Conservation (phyloP, 1,140 invertebrate species). For the Nymphalis io region DNA sequence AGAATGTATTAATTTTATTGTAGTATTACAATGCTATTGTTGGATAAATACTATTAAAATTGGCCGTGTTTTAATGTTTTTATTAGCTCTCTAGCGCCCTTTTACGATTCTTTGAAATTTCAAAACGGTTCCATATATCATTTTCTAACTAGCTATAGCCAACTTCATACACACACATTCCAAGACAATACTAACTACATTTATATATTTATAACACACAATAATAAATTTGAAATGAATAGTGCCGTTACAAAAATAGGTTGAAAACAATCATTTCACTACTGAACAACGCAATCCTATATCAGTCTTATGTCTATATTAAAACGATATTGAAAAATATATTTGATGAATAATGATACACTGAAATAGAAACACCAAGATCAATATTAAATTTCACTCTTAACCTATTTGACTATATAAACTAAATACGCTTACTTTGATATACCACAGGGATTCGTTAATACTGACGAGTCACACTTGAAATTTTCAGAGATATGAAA, state of each 20-base stretch:
- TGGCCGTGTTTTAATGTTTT: background rate
- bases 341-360: constrained; percentile 40
- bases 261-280: constrained; percentile 35
- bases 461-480: constrained; percentile 69
- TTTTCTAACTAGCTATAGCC: constrained; percentile 49
- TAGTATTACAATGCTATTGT: background rate
- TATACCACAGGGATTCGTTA: constrained; percentile 67
- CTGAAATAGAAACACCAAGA: constrained; percentile 47
- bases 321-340: constrained; percentile 38
- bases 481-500: constrained; percentile 69
- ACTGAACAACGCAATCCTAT: constrained; percentile 57
- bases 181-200: constrained; percentile 38
- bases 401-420: constrained; percentile 54
- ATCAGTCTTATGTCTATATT: constrained; percentile 75
- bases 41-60: background rate
- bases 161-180: constrained; percentile 15
- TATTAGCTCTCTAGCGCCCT: constrained; percentile 1
- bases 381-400: constrained; percentile 51
- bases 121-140: constrained; percentile 50
- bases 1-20: constrained; percentile 1
- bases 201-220: constrained; percentile 53
- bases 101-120: background rate
- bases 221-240: constrained; percentile 49
- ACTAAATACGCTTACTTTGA: constrained; percentile 54
- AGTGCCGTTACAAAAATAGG: constrained; percentile 64